Evolutionary conservation across 2,113 vertebrate species (phyloP), one percentile per base, ranked within the genome.

Genomic region (Rana temporaria): DNA sequence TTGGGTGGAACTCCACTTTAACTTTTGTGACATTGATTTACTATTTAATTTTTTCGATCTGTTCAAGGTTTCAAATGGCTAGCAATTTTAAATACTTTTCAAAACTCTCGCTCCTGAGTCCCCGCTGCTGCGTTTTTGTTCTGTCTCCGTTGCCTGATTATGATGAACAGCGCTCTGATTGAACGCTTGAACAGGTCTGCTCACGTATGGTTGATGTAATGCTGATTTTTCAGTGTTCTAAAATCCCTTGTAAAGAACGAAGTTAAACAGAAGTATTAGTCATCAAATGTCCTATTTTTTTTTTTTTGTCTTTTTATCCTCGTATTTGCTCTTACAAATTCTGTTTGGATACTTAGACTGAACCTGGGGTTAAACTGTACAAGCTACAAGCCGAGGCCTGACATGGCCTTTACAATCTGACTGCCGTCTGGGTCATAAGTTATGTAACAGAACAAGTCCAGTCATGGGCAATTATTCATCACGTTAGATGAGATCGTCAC

Each of bases 381-480:
- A 48, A 48, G 42, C 6, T 34, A 75, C 72, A 42, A 60, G 57
- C 72, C 22, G n/a, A 62, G 56, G 57, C 72, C 72, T 75, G 72
- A 75, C 32, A 1, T 60, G 56, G 22, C 72, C 26, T 60, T 26
- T 75, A 38, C 72, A 20, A 20, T 59, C 55, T 38, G 55, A 18
- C 55, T 14, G 30, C 32, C 6, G 57, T 60, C 72, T 62, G 56
- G 74, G 34, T 48, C n/a, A 24, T 63, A 59, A 42, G 30, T 76
- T 52, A 52, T 76, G 34, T 76, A 76, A 76, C 57, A 77, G 60
- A 65, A 65, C 74, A 77, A 52, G 57, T 53, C 32, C 38, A 53
- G 18, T 75, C 74, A 52, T 48, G 20, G 74, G 60, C 17, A 38
- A 62, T 75, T 62, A 75, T 62, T 62, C 72, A 62, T 32, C 32